Percentiles rank a stretch among this genome's conserved stretches.
phyloP scores from a whole-genome alignment of 2,113 vertebrate species.

The Scytalopus superciliaris region DNA sequence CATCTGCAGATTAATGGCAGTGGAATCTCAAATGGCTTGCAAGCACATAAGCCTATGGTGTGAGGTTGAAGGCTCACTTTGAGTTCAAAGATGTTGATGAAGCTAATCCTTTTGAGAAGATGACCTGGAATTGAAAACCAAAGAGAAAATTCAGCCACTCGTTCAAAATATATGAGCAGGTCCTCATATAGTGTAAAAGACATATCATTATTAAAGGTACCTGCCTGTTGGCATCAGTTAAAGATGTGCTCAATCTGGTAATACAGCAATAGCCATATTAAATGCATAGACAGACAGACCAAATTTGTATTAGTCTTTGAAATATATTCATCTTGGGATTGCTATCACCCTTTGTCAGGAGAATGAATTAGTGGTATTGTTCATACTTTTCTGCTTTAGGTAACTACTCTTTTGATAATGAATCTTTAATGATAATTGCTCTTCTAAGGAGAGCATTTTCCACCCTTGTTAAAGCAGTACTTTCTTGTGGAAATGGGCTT shows the following conservation, averaged over 20 bases:
- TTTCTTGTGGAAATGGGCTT: conserved; percentile 72
- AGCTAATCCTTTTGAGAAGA: not conserved
- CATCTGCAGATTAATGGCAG: not conserved
- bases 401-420: conserved; percentile 73
- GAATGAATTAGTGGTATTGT: conserved; percentile 15
- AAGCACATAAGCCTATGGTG: not conserved
- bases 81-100: not conserved
- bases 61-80: not conserved
- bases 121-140: not conserved
- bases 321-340: conserved; percentile 59
- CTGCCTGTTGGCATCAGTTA: not conserved
- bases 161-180: not conserved
- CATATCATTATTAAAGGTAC: not conserved
- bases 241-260: conserved; percentile 2
- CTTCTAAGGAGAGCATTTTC: conserved; percentile 70
- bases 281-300: conserved; percentile 32
- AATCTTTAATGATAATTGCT: conserved; percentile 74
- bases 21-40: not conserved
- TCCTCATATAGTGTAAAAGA: not conserved
- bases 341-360: conserved; percentile 20
- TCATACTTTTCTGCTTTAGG: conserved; percentile 70
- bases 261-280: not conserved
- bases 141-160: not conserved
- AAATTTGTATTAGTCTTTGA: conserved; percentile 34
- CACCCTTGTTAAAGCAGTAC: conserved; percentile 73